These are phyloP conservation scores for Sebastes flavidus DNA, from an alignment of 2,797 vertebrate species.

Conservation along the genomic window DNA sequence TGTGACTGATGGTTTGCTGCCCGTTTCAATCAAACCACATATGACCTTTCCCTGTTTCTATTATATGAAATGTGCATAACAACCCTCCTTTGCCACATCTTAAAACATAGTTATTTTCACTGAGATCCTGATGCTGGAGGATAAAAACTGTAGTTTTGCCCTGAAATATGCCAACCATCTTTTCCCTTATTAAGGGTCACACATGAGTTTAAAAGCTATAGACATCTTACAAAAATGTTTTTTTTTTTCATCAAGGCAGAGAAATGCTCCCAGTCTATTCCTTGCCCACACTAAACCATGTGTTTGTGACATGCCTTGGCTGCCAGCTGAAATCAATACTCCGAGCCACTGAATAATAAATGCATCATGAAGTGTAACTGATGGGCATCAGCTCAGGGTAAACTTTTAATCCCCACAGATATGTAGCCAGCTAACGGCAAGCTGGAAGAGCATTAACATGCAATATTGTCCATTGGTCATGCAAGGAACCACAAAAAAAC, in stretches of 20 bases:
- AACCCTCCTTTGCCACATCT: background rate
- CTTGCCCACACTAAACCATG: constrained; percentile 16
- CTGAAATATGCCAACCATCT: constrained; percentile 1
- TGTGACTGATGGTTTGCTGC: constrained; percentile 62
- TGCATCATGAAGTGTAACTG: constrained; percentile 71
- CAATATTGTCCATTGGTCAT: constrained; percentile 23
- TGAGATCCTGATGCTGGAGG: background rate
- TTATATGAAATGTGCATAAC: constrained; percentile 39
- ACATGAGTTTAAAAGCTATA: constrained; percentile 10
- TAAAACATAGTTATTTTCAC: constrained; percentile 6
- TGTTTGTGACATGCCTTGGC: constrained; percentile 46
- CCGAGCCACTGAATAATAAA: constrained; percentile 63
- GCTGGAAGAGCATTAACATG: constrained; percentile 36
- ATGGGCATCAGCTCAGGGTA: constrained; percentile 55
- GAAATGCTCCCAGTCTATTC: constrained; percentile 9
- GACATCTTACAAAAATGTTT: background rate
- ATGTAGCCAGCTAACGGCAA: constrained; percentile 30
- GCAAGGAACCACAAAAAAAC: constrained; percentile 19
- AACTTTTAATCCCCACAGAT: constrained; percentile 61
- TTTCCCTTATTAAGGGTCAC: constrained; percentile 9
- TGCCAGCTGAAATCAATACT: constrained; percentile 54
- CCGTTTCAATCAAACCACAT: constrained; percentile 53
- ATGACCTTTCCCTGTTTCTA: constrained; percentile 39
- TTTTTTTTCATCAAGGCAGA: background rate
- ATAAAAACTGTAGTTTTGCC: background rate